These are phyloP conservation scores for Rhogogaster chlorosoma DNA, from an alignment of 2,888 invertebrate genomes.

Conservation along the genomic window DNA sequence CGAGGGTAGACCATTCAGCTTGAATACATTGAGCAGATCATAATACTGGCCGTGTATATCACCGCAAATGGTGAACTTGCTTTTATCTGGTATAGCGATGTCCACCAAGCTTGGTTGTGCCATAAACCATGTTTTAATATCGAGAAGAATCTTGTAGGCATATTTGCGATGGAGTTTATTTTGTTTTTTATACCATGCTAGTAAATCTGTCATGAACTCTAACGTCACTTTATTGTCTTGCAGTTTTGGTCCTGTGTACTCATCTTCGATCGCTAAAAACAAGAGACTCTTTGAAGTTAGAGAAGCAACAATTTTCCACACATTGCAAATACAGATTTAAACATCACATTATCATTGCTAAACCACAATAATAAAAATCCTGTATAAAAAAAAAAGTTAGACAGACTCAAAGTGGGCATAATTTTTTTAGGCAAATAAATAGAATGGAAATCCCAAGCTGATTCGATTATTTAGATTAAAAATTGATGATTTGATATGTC, in stretches of 20 bases:
- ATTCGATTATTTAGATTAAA: too few relatives aligned
- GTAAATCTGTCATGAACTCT: slow-evolving; percentile 92
- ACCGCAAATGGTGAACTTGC: slow-evolving; percentile 98
- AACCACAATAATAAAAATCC: not conserved
- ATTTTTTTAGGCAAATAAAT: not conserved
- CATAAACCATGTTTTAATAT: slow-evolving; percentile 91
- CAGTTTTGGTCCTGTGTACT: slow-evolving; percentile 94
- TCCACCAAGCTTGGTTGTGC: slow-evolving; percentile 94
- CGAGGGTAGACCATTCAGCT: slow-evolving; percentile 97
- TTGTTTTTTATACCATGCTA: slow-evolving; percentile 94
- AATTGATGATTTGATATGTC: not conserved
- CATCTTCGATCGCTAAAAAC: slow-evolving; percentile 92
- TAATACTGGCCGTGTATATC: slow-evolving; percentile 99
- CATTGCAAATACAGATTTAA: slow-evolving; percentile 25
- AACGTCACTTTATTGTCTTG: slow-evolving; percentile 93
- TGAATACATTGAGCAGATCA: slow-evolving; percentile 98
- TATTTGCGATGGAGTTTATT: slow-evolving; percentile 97
- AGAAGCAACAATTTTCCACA: slow-evolving; percentile 52
- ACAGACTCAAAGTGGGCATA: not conserved
- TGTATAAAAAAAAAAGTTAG: not conserved
- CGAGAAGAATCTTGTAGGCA: slow-evolving; percentile 98
- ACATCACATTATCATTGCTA: not conserved
- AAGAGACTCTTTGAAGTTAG: slow-evolving; percentile 55
- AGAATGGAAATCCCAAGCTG: not conserved
- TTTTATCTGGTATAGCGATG: slow-evolving; percentile 90